Base-by-base conservation (phyloP, 2,888 invertebrate species). In the Drosophila testacea region DNA sequence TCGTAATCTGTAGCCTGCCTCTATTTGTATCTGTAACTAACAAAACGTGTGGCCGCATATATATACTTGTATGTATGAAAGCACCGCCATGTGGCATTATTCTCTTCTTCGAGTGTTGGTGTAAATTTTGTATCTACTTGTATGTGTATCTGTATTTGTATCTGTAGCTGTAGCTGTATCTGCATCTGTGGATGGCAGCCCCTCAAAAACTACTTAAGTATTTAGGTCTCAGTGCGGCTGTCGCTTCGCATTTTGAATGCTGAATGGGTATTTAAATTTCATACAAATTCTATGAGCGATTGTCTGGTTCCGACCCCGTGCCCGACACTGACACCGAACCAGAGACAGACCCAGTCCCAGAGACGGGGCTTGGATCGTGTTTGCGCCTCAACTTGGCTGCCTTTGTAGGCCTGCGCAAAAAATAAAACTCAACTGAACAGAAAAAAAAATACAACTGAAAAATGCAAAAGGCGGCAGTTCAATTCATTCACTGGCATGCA, bases 181-280 rank as follows among this genome's bases (percentile, higher is more conserved):
- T 65, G 65, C 63, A 48, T 47, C 59, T 77, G 68, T 44, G 63
- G 47, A 64, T 75, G 63, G 57, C 64, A 81, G 87, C 79, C 87
- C 82, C 83, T 83, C 69, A 73, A 75, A 87, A 85, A 87, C 83
- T 83, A 87, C 90, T 88, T 88, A 87, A 90, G 87, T 84, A 89
- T 88, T 90, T 90, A 88, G 87, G 89, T 82, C 89, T 88, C 76
- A 78, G 88, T 81, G 83, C 77, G 73, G 80, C 75, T 83, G 89
- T 87, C 80, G 89, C 85, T 83, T 87, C 80, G 87, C 89, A 84
- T 84, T 89, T 85, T 82, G 88, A 87, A 85, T 85, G 89, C 85
- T 89, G 89, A 85, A 85, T 84, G 84, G 85, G 89, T 89, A 89
- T 89, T 88, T 90, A 89, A 89, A 87, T 84, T 88, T 88, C 87